Percentiles rank a stretch among this genome's conserved stretches.
phyloP scores from a whole-genome alignment of 1,140 invertebrate species.

The Littorina saxatilis region DNA sequence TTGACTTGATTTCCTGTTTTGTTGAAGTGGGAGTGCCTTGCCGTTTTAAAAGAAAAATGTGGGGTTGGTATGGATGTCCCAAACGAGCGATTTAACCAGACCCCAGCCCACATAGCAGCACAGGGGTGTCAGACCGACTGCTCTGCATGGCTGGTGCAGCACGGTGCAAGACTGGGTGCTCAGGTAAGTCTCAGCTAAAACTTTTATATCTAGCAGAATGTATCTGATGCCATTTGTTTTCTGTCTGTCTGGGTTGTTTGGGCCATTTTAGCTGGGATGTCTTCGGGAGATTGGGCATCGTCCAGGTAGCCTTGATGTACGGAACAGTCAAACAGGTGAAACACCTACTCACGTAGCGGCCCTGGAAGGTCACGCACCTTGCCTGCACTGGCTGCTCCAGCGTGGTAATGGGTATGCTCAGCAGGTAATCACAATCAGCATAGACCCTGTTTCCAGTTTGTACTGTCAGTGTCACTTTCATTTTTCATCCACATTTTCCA shows the following conservation, averaged over 20 bases:
- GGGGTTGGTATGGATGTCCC: constrained; percentile 61
- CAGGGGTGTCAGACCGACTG: constrained; percentile 62
- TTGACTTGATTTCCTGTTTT: background rate
- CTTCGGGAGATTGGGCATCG: constrained; percentile 59
- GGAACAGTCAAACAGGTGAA: constrained; percentile 52
- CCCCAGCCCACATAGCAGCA: constrained; percentile 66
- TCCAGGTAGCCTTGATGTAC: constrained; percentile 26
- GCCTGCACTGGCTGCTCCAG: constrained; percentile 68
- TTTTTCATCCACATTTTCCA: background rate
- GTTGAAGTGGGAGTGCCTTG: constrained; percentile 66
- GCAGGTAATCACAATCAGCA: constrained; percentile 54
- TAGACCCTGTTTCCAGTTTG: background rate
- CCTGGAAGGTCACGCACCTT: constrained; percentile 64
- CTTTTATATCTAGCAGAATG: background rate
- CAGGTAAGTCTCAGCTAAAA: constrained; percentile 57
- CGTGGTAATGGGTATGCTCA: constrained; percentile 50
- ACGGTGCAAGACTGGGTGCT: constrained; percentile 59
- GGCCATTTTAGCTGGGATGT: constrained; percentile 63
- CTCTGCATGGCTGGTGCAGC: constrained; percentile 67
- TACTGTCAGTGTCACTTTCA: background rate
- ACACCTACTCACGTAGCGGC: constrained; percentile 64
- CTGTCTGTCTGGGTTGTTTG: constrained; percentile 27
- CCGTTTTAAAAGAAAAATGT: constrained; percentile 53
- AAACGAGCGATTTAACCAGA: constrained; percentile 65
- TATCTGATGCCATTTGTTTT: constrained; percentile 35